phyloP scores from a whole-genome alignment of 1,140 invertebrate genomes.

The Drosophila tani region DNA sequence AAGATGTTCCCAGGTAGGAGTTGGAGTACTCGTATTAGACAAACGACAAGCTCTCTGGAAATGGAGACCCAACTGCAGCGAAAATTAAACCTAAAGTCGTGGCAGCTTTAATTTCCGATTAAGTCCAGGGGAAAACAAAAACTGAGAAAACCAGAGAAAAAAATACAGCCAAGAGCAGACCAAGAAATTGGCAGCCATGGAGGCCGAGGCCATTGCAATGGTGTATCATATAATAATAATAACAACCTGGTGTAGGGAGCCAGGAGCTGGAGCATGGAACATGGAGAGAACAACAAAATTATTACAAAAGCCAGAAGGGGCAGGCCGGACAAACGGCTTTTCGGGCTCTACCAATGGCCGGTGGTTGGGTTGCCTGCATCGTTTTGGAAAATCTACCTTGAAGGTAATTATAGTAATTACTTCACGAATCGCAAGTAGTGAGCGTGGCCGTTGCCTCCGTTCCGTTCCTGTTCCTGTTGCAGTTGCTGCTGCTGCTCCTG shows the following conservation, averaged over 20 bases:
- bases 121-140: constrained; percentile 55
- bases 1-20: constrained; percentile 75
- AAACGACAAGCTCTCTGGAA: constrained; percentile 27
- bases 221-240: constrained; percentile 83
- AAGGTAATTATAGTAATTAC: constrained; percentile 85
- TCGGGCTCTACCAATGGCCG: constrained; percentile 54
- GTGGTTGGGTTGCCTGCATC: constrained; percentile 54
- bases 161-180: constrained; percentile 56
- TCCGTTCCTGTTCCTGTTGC: constrained; percentile 31
- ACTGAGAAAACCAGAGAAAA: constrained; percentile 3
- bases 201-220: constrained; percentile 74
- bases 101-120: constrained; percentile 83
- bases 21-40: constrained; percentile 16
- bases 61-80: constrained; percentile 63
- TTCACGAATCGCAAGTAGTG: constrained; percentile 84
- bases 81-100: constrained; percentile 77
- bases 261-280: constrained; percentile 22
- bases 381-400: constrained; percentile 85
- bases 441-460: constrained; percentile 57
- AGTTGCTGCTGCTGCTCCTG: constrained; percentile 30
- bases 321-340: constrained; percentile 59
- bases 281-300: constrained; percentile 58
- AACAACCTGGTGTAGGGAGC: constrained; percentile 49
- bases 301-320: constrained; percentile 71
- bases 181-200: constrained; percentile 76